Percentiles rank a stretch among this genome's conserved stretches.
phyloP scores from a whole-genome alignment of 1,140 invertebrate genomes.

The Drosophila watanabei region DNA sequence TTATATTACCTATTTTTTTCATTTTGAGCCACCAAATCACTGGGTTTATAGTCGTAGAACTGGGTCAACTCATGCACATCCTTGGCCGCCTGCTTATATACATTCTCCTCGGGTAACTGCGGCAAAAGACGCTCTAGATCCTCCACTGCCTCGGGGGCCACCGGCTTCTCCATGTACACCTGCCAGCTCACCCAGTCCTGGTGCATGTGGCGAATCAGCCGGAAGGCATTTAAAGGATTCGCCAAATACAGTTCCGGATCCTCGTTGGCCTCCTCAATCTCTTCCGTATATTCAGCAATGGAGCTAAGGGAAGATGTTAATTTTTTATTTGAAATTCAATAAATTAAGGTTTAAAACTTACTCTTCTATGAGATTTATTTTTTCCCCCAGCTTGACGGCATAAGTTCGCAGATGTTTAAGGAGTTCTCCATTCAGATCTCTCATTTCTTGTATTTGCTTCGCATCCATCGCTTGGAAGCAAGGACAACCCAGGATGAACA shows the following conservation, averaged over 20 bases:
- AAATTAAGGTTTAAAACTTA: slow-evolving; percentile 2
- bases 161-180: slow-evolving; percentile 38
- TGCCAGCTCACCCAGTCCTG: slow-evolving; percentile 69
- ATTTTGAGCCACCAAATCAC: background rate
- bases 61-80: slow-evolving; percentile 16
- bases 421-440: slow-evolving; percentile 27
- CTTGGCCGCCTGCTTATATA: slow-evolving; percentile 9
- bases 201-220: slow-evolving; percentile 63
- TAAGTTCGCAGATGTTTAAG: slow-evolving; percentile 41
- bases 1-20: slow-evolving; percentile 11
- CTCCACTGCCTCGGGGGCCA: slow-evolving; percentile 13
- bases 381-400: slow-evolving; percentile 37
- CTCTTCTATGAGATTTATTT: slow-evolving; percentile 44
- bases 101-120: background rate
- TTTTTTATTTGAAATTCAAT: rapidly evolving
- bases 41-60: slow-evolving; percentile 47
- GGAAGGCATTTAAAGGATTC: slow-evolving; percentile 65
- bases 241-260: slow-evolving; percentile 87
- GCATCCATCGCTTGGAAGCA: background rate
- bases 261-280: slow-evolving; percentile 90
- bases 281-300: slow-evolving; percentile 86
- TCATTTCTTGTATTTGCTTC: background rate
- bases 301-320: background rate
- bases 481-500: slow-evolving; percentile 3
- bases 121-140: slow-evolving; percentile 28